Evolutionary conservation across 2,113 vertebrate genomes (phyloP).

Genomic region (Osmerus mordax): DNA sequence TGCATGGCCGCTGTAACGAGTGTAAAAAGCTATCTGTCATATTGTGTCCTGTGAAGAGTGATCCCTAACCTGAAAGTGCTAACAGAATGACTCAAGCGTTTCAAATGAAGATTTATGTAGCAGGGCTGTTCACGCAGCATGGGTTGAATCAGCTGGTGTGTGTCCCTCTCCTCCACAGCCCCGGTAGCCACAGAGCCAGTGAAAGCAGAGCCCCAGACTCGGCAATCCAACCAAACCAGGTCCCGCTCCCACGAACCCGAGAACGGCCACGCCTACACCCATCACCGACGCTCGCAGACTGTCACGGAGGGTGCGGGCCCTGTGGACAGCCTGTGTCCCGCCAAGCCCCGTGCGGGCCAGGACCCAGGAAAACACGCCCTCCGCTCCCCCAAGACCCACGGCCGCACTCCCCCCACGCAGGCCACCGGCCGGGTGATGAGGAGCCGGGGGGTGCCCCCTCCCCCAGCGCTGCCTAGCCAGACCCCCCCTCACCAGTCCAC

Average conservation of each 20-base stretch:
- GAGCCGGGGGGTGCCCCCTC: conserved; percentile 77
- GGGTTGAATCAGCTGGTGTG: background rate
- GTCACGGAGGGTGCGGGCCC: conserved; percentile 57
- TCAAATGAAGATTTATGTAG: conserved; percentile 16
- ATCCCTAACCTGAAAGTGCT: conserved; percentile 14
- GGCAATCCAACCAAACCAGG: conserved; percentile 81
- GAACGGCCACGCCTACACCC: conserved; percentile 77
- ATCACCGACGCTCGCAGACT: conserved; percentile 83
- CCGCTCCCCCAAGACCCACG: conserved; percentile 87
- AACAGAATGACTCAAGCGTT: conserved; percentile 2
- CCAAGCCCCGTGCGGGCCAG: conserved; percentile 75
- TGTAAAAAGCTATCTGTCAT: conserved; percentile 41
- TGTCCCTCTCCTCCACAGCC: conserved; percentile 19
- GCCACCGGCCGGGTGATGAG: conserved; percentile 74
- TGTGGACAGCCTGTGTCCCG: conserved; percentile 52
- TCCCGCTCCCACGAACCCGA: conserved; percentile 95
- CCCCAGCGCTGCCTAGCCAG: conserved; percentile 66
- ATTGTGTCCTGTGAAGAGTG: conserved; percentile 16
- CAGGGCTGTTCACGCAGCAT: background rate
- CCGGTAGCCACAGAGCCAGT: conserved; percentile 62
- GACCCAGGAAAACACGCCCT: conserved; percentile 84
- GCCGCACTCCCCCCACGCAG: conserved; percentile 73
- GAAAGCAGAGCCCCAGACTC: conserved; percentile 81
- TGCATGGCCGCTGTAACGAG: conserved; percentile 41
- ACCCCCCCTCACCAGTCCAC: conserved; percentile 80